phyloP scores from a whole-genome alignment of 2,888 invertebrate genomes.

The Glyphotaelius pellucidus region DNA sequence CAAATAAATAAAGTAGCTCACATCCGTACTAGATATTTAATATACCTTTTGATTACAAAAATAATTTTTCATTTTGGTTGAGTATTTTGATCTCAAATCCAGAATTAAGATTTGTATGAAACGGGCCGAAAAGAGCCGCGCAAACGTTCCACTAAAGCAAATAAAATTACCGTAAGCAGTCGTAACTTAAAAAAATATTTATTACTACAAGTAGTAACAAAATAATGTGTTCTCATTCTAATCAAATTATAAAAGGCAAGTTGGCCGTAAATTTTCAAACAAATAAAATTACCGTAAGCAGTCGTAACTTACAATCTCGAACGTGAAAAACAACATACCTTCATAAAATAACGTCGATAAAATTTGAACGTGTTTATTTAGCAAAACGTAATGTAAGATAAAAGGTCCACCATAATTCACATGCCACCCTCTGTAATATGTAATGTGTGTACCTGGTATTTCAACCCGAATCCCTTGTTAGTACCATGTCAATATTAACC shows the following conservation, averaged over 20 bases:
- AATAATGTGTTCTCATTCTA: too few relatives aligned
- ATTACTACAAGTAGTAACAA: too few relatives aligned
- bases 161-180: too few relatives aligned
- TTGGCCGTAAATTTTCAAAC: neutral
- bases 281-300: neutral
- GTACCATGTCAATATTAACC: neutral
- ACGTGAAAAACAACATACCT: neutral
- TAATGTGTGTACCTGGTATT: neutral
- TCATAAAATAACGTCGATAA: neutral
- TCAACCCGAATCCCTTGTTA: neutral
- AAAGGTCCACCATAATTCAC: neutral
- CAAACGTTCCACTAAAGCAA: too few relatives aligned
- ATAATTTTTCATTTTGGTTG: too few relatives aligned
- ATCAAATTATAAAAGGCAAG: neutral
- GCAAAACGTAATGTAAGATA: neutral
- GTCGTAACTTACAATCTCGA: neutral
- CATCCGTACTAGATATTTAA: too few relatives aligned
- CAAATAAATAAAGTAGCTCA: too few relatives aligned
- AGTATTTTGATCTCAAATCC: too few relatives aligned
- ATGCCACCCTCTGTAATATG: neutral
- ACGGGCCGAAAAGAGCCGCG: too few relatives aligned
- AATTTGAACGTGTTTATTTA: conserved; percentile 2
- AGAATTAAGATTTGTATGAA: too few relatives aligned
- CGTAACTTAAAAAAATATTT: too few relatives aligned
- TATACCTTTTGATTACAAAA: too few relatives aligned